Evolutionary conservation across 92 coral and sea anemone species (phyloP), one percentile per base, ranked within the genome.

Genomic region (Montipora capitata): DNA sequence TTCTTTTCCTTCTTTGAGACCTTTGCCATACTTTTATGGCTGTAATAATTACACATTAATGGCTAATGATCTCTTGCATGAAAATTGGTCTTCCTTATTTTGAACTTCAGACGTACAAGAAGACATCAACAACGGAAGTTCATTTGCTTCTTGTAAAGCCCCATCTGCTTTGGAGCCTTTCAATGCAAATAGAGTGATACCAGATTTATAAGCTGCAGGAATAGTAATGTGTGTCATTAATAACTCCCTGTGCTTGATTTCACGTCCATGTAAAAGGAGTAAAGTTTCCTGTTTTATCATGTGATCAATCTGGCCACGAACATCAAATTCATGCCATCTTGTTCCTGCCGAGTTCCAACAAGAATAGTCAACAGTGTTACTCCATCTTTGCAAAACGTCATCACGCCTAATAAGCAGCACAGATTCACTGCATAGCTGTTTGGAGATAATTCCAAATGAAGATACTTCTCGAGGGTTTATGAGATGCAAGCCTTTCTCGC

Each of bases 191-290:
- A 94, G 57, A 27, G 95, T 92, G 18, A 94, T 65, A 8, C 98
- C 98, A 49, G 98, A 90, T 43, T 94, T 80, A 76, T 94, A 94
- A 15, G 64, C 92, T n/a, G 98, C 98, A 51, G 98, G 98, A 42
- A 94, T 92, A 0, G 82, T 89, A 16, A 94, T 56, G 17, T 94
- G 94, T 38, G 86, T 71, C 17, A 92, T 92, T 16, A 76, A 18
- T 61, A 92, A 77, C 27, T 86, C 95, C 16, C 82, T 65, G 52
- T 94, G 40, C 79, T 94, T 92, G 11, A 94, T 83, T 52, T 94
- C 92, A 78, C 78, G 89, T 20, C 95, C 98, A 75, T 94, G 94
- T 40, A 92, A 61, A 10, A 94, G 57, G 35, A 86, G 74, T 49
- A 94, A 72, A 0, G 92, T 90, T 49, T 94, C 92, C 76, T 94